phyloP scores from a whole-genome alignment of 2,888 invertebrate genomes.

The Aphidoletes aphidimyza region DNA sequence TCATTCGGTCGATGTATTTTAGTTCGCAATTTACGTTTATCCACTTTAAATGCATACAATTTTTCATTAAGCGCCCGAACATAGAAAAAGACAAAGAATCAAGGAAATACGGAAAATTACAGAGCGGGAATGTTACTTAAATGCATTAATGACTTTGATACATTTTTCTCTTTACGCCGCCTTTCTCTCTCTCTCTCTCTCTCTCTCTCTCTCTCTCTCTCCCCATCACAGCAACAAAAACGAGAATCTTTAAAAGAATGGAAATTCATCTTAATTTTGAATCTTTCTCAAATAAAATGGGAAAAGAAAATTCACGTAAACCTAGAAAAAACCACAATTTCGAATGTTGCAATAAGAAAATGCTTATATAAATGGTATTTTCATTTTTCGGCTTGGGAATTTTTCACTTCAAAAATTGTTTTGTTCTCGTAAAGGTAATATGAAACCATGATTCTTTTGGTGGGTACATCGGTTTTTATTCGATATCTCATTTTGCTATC shows the following conservation, averaged over 20 bases:
- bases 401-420: neutral
- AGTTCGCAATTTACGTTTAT: conserved; percentile 22
- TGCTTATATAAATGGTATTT: conserved; percentile 8
- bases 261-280: neutral
- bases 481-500: conserved; percentile 7
- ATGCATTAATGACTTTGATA: conserved; percentile 36
- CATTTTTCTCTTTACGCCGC: neutral
- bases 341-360: neutral
- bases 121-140: neutral
- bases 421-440: conserved; percentile 31
- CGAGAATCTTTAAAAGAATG: too few species aligned
- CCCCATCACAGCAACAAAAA: too few species aligned
- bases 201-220: too few species aligned
- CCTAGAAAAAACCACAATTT: neutral
- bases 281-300: neutral
- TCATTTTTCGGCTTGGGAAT: conserved; percentile 12
- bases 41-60: conserved; percentile 34
- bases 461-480: neutral
- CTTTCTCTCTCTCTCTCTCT: too few species aligned
- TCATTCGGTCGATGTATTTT: too few species aligned
- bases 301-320: neutral
- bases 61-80: conserved; percentile 37
- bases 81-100: neutral
- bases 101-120: neutral
- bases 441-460: neutral